These are phyloP conservation scores for Gorilla gorilla DNA, from an alignment of 2,113 vertebrate species.

Conservation along the genomic window DNA sequence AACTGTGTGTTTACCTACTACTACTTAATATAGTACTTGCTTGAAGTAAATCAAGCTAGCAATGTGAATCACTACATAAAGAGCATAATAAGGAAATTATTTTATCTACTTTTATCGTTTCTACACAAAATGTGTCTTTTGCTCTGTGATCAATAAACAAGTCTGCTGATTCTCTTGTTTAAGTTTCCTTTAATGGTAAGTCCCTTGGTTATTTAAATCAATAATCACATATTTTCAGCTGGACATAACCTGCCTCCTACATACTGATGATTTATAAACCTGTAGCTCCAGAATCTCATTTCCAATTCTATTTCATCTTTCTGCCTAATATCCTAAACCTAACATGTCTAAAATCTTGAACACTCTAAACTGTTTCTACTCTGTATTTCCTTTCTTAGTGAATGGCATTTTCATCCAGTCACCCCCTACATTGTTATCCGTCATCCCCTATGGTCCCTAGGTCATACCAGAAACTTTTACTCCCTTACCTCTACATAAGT, in stretches of 20 bases:
- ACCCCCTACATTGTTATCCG: too few relatives aligned
- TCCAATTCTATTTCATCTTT: not conserved
- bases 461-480: not conserved
- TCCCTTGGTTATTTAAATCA: slow-evolving; percentile 44
- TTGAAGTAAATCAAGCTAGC: not conserved
- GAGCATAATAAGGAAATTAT: not conserved
- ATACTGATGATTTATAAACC: not conserved
- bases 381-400: not conserved
- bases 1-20: not conserved
- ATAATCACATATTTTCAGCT: slow-evolving; percentile 14
- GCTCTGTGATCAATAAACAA: slow-evolving; percentile 19
- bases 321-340: not conserved
- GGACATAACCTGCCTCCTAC: not conserved
- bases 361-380: not conserved
- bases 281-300: not conserved
- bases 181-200: not conserved
- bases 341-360: not conserved
- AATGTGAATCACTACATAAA: not conserved
- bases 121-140: slow-evolving; percentile 29
- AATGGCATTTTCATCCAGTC: rapidly evolving
- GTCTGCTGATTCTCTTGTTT: not conserved
- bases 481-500: not conserved
- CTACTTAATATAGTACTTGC: not conserved
- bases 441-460: not conserved
- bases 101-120: not conserved